These are phyloP conservation scores for Spialia ferax DNA, from an alignment of 2,888 invertebrate genomes.

Conservation along the genomic window DNA sequence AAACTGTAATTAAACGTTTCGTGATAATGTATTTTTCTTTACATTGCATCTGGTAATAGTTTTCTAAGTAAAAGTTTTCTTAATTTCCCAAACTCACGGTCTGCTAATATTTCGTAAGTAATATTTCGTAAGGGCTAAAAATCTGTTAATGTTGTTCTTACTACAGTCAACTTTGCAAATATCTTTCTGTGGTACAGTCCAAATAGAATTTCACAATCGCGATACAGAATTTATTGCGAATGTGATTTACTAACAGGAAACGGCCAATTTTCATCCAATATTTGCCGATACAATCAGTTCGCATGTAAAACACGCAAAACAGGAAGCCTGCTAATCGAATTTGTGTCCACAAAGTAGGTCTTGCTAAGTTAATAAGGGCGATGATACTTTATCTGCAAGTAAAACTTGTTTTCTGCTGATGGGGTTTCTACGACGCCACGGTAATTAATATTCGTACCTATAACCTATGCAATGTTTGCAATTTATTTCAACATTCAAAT, in stretches of 20 bases:
- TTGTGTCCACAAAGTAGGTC: conserved; percentile 25
- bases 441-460: conserved; percentile 35
- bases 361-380: conserved; percentile 31
- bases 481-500: conserved; percentile 41
- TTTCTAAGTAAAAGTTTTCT: too few species aligned
- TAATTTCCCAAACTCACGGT: too few species aligned
- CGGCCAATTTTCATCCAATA: conserved; percentile 35
- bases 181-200: background rate
- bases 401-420: conserved; percentile 13
- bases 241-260: conserved; percentile 28
- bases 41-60: too few species aligned
- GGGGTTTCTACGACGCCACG: conserved; percentile 20
- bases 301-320: conserved; percentile 31
- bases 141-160: too few species aligned
- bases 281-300: conserved; percentile 36
- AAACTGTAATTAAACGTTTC: too few species aligned
- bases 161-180: background rate
- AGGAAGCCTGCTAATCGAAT: conserved; percentile 39
- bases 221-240: conserved; percentile 10
- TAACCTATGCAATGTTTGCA: conserved; percentile 16
- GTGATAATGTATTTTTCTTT: too few species aligned
- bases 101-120: too few species aligned
- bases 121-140: too few species aligned
- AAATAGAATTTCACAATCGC: conserved; percentile 33
- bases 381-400: conserved; percentile 31